Evolutionary conservation across 2,113 vertebrate genomes (phyloP).

Genomic region (Megalops atlanticus): DNA sequence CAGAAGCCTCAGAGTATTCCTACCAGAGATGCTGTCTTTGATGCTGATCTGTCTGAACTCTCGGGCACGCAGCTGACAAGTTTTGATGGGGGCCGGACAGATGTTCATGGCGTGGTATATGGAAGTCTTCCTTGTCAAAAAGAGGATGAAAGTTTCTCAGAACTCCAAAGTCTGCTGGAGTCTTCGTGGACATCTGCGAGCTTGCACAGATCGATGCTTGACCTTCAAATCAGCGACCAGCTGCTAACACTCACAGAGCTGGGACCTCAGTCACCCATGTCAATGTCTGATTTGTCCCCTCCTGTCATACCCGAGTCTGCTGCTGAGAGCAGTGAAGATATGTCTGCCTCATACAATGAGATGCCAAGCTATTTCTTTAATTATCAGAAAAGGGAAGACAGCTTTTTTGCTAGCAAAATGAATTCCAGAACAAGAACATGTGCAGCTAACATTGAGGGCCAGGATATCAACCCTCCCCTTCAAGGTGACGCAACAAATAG

Average conservation of each 20-base stretch:
- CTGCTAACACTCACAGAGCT: neutral
- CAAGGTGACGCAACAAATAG: constrained; percentile 10
- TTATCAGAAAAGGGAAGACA: neutral
- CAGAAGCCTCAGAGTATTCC: neutral
- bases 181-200: constrained; percentile 49
- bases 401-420: neutral
- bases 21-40: neutral
- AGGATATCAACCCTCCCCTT: neutral
- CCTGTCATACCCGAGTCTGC: neutral
- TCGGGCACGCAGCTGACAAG: neutral
- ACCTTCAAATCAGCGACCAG: neutral
- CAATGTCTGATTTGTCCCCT: constrained; percentile 8
- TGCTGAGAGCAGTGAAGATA: neutral
- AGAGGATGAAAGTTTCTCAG: constrained; percentile 22
- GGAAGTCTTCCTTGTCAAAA: neutral
- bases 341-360: constrained; percentile 6
- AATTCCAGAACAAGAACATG: neutral
- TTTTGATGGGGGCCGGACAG: neutral
- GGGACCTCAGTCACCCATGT: neutral
- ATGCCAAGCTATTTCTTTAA: constrained; percentile 17
- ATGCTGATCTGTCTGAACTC: neutral
- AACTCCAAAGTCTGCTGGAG: constrained; percentile 41
- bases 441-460: neutral
- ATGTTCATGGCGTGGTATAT: neutral
- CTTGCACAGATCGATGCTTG: constrained; percentile 42